Evolutionary conservation across 2,113 vertebrate genomes (phyloP), one percentile per base, ranked within the genome.

Genomic region (Aphyosemion australe): DNA sequence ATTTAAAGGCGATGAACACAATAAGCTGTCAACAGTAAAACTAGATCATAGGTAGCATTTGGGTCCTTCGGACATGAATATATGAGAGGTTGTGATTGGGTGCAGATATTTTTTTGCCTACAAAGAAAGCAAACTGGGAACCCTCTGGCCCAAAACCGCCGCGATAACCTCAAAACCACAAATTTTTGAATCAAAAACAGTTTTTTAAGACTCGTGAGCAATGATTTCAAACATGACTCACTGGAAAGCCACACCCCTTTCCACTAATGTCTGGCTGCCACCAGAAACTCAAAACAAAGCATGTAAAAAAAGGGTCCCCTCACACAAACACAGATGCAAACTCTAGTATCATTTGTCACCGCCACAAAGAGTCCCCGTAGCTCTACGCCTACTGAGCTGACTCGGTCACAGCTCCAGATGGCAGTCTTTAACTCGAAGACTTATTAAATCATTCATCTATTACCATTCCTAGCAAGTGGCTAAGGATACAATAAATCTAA

Each of bases 391-490:
- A 50, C 55, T 47, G 58, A 68, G 14, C 18, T 20, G 51, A 52
- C 13, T 34, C 5, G 49, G 75, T 64, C 37, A 16, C 50, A 49
- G 46, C 19, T 62, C 70, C 82, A 87, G 73, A 87, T 84, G 87
- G 84, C 78, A 84, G 68, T 59, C 61, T 82, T 82, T 78, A 84
- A 76, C 58, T 80, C 63, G 61, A 61, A 80, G 56, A 72, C 72
- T 79, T 72, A 82, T 81, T 83, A 57, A 61, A 70, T 78, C 78
- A 84, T 84, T 85, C 72, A 82, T 82, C 78, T 65, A 58, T 74
- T 74, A 86, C 79, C 75, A 62, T 82, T 79, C 63, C 49, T 69
- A 77, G 72, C 77, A 49, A 0, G n/a, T 51, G 72, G 50, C 61
- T 63, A 63, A 50, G 46, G 74, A 74, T 55, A 74, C 34, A 71